Evolutionary conservation across 2,888 invertebrate species (phyloP).

Genomic region (Scaptomyza polygonia): DNA sequence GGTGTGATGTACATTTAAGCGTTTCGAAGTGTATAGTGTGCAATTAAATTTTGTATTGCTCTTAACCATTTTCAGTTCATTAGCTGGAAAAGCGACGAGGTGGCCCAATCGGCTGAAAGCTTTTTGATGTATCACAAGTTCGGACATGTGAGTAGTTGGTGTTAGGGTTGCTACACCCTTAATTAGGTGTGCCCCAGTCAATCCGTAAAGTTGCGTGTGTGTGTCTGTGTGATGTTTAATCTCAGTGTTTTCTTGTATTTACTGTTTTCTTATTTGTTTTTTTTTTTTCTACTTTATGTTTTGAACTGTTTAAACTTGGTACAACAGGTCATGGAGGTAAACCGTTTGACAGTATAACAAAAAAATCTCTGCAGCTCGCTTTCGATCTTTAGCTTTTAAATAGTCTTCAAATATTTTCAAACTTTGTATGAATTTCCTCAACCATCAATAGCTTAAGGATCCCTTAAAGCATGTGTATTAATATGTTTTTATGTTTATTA

Average conservation of each 20-base stretch:
- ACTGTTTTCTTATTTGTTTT: conserved; percentile 54
- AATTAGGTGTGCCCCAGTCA: conserved; percentile 9
- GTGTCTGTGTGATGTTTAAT: conserved; percentile 45
- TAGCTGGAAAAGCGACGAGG: conserved; percentile 92
- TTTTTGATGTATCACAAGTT: conserved; percentile 95
- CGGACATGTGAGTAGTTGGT: conserved; percentile 90
- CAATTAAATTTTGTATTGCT: conserved; percentile 34
- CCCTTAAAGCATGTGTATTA: conserved; percentile 52
- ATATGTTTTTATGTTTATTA: conserved; percentile 21
- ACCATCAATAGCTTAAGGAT: conserved; percentile 32
- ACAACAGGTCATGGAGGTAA: conserved; percentile 81
- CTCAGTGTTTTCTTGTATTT: conserved; percentile 52
- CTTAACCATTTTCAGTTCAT: conserved; percentile 87
- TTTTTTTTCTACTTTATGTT: conserved; percentile 66
- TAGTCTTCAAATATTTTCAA: conserved; percentile 22
- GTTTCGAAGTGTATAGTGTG: background rate
- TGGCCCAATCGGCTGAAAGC: conserved; percentile 94
- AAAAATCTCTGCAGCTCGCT: conserved; percentile 41
- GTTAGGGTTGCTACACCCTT: conserved; percentile 8
- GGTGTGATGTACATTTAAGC: conserved; percentile 82
- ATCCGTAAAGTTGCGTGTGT: conserved; percentile 16
- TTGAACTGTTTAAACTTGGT: conserved; percentile 47
- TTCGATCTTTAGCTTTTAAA: conserved; percentile 23
- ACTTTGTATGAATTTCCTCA: conserved; percentile 25
- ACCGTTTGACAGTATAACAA: conserved; percentile 51